Conservation (phyloP, 2,113 vertebrate genomes). For the Hippocampus zosterae region DNA sequence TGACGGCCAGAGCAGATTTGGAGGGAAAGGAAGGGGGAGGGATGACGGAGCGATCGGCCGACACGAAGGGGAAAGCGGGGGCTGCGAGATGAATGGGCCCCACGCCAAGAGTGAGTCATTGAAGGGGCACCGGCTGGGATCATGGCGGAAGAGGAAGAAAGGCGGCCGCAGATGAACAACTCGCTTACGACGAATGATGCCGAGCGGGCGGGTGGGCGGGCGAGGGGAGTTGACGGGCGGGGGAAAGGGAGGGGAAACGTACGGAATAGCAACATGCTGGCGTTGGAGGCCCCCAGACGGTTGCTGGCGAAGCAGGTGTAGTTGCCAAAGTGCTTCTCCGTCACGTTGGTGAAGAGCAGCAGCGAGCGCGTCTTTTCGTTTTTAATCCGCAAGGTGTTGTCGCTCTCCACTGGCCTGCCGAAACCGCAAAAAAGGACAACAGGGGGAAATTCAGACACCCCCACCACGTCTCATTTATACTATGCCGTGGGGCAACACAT, state of each 20-base stretch:
- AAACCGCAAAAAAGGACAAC: neutral
- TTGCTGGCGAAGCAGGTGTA: slow-evolving; percentile 90
- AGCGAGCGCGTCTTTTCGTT: slow-evolving; percentile 88
- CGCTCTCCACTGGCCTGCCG: slow-evolving; percentile 76
- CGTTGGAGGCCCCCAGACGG: slow-evolving; percentile 81
- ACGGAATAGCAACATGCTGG: slow-evolving; percentile 88
- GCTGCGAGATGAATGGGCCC: slow-evolving; percentile 62
- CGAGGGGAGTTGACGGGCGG: slow-evolving; percentile 14
- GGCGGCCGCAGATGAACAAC: slow-evolving; percentile 60
- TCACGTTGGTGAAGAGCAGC: slow-evolving; percentile 87
- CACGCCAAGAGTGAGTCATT: slow-evolving; percentile 62
- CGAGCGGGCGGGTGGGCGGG: slow-evolving; percentile 24
- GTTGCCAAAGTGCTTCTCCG: slow-evolving; percentile 88
- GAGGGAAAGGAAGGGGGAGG: slow-evolving; percentile 45
- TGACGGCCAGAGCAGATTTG: slow-evolving; percentile 51
- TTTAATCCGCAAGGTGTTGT: slow-evolving; percentile 82
- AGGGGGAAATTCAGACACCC: neutral
- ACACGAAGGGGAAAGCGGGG: slow-evolving; percentile 49
- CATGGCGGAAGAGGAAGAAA: slow-evolving; percentile 61
- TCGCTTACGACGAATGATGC: slow-evolving; percentile 69
- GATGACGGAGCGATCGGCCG: slow-evolving; percentile 63
- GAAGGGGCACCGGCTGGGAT: slow-evolving; percentile 60
- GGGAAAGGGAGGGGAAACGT: slow-evolving; percentile 63
- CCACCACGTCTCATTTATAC: no score
- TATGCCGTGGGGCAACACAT: no score